Percentiles rank a stretch among this genome's conserved stretches.
These are phyloP conservation scores for Sitobion miscanthi DNA, from an alignment of 1,140 invertebrate species.

Conservation along the genomic window DNA sequence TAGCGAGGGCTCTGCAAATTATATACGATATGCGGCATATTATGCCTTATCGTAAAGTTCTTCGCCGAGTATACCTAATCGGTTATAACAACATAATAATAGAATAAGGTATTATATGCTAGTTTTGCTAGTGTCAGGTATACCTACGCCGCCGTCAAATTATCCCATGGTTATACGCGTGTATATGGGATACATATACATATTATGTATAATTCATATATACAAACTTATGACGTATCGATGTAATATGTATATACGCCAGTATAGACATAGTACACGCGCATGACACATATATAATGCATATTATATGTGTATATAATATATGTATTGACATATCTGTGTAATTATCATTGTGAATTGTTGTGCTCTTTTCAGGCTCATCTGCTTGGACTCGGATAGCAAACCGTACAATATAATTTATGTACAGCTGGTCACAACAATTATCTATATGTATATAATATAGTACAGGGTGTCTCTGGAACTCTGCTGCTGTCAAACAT, in stretches of 20 bases:
- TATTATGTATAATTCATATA: no score
- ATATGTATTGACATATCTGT: background rate
- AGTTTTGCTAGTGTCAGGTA: background rate
- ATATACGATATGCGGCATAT: background rate
- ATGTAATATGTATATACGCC: no score
- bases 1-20: background rate
- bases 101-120: background rate
- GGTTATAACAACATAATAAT: background rate
- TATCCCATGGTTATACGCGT: background rate
- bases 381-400: background rate
- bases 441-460: background rate
- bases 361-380: background rate
- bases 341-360: background rate
- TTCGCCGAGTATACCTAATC: background rate
- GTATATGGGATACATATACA: background rate
- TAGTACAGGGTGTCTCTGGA: background rate
- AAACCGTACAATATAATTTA: background rate
- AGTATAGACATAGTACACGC: no score
- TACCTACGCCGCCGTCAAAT: background rate
- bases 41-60: background rate
- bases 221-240: no score
- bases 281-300: background rate
- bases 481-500: background rate
- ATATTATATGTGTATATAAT: background rate
- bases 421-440: background rate